These are phyloP conservation scores for Pelvicachromis taeniatus DNA, from an alignment of 2,113 vertebrate genomes.

Conservation along the genomic window DNA sequence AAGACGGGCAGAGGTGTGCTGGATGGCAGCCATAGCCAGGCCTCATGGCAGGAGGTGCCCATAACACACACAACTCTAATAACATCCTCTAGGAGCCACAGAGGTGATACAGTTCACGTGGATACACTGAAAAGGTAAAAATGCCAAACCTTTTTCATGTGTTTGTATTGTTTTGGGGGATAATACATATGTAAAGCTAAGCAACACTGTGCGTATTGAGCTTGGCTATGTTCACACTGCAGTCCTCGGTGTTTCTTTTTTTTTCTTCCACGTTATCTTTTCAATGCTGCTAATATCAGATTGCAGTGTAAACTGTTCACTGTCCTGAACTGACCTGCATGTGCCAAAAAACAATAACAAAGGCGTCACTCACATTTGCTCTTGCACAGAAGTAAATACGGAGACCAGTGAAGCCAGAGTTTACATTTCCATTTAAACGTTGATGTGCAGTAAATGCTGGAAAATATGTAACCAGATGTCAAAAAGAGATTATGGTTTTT, in stretches of 20 bases:
- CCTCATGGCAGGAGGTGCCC: conserved; percentile 66
- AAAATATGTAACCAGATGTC: not conserved
- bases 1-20: conserved; percentile 26
- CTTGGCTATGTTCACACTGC: not conserved
- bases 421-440: not conserved
- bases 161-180: not conserved
- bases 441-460: not conserved
- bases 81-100: conserved; percentile 53
- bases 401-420: not conserved
- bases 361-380: not conserved
- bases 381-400: not conserved
- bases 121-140: conserved; percentile 70
- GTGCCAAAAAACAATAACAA: not conserved
- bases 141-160: not conserved
- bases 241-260: not conserved
- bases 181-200: not conserved
- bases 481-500: not conserved
- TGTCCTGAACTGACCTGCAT: not conserved
- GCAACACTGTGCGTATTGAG: not conserved
- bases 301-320: not conserved
- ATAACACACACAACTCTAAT: conserved; percentile 42
- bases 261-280: not conserved
- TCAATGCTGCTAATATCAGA: not conserved
- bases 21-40: conserved; percentile 51
- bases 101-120: conserved; percentile 62